Base-by-base conservation (phyloP, 2,113 vertebrate genomes). In the Cyphotilapia sp. region DNA sequence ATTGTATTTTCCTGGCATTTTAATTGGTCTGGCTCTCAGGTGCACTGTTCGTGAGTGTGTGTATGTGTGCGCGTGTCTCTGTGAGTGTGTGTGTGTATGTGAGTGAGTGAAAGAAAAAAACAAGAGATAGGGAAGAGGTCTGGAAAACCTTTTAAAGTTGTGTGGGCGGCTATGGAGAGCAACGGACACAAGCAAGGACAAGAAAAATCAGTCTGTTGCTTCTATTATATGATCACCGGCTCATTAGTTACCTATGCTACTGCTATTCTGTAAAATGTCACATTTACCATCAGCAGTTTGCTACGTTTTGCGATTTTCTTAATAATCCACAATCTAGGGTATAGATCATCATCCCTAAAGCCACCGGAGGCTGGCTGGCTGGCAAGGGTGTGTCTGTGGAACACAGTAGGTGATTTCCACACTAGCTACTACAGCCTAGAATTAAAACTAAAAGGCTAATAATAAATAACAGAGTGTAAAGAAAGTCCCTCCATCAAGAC, bases 141-240 rank as follows among this genome's bases (percentile, higher is more conserved):
- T 94, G 93, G 92, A 92, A 94, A 95, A 94, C 22, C 85, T 93
- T 94, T 93, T 87, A 92, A 85, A 92, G 84, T 74, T 85, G 74
- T 87, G 91, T 92, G 87, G 90, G 92, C 42, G 80, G 86, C 83
- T 85, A 71, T 40, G 51, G 35, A 89, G 78, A 91, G 63, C 71
- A 56, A 82, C 19, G 0, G 74, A 78, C 69, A 87, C 10, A 59
- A 83, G 86, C 53, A 66, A 80, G 59, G 49, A 83, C 66, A 89
- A 85, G 83, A 93, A 81, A 87, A 92, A 80, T 74, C 85, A 17
- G 40, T 90, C 87, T 92, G 91, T 4, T 91, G 76, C 76, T 51
- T 42, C 29, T 53, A 42, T 83, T 57, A 42, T 81, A 61, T 47
- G 78, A 66, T 78, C 33, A 40, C 49, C 29, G 2, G 6, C 4